phyloP scores from a whole-genome alignment of 2,888 invertebrate species.

The Metacarcinus magister region DNA sequence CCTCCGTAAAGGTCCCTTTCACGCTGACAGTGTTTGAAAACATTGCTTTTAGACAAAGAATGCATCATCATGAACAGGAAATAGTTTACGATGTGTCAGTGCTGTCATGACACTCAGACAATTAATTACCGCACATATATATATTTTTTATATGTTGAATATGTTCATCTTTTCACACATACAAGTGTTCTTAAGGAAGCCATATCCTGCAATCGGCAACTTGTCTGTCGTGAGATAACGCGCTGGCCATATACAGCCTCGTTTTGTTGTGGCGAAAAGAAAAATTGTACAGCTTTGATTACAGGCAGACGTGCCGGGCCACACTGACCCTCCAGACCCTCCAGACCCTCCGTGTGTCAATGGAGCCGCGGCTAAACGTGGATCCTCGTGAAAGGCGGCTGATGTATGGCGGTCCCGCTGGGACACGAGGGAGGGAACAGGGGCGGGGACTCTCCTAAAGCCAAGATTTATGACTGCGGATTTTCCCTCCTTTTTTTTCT shows the following conservation, averaged over 20 bases:
- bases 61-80: not conserved
- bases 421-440: not conserved
- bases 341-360: slow-evolving; percentile 26
- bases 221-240: not conserved
- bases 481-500: not conserved
- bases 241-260: not conserved
- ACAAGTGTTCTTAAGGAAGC: not conserved
- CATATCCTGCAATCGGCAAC: not conserved
- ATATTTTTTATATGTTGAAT: not conserved
- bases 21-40: not conserved
- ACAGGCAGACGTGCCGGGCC: not conserved
- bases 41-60: not conserved
- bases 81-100: not conserved
- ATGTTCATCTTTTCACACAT: not conserved
- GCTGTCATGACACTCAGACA: not conserved
- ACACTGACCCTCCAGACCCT: slow-evolving; percentile 18
- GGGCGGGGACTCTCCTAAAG: slow-evolving; percentile 17
- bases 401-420: slow-evolving; percentile 22
- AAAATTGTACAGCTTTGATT: slow-evolving; percentile 17
- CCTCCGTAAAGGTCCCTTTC: too few species aligned
- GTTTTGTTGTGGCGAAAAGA: not conserved
- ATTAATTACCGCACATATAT: not conserved
- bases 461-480: slow-evolving; percentile 17
- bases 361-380: slow-evolving; percentile 36
- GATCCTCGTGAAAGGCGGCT: slow-evolving; percentile 45